phyloP scores from a whole-genome alignment of 2,113 vertebrate species.

The Crypturellus undulatus region DNA sequence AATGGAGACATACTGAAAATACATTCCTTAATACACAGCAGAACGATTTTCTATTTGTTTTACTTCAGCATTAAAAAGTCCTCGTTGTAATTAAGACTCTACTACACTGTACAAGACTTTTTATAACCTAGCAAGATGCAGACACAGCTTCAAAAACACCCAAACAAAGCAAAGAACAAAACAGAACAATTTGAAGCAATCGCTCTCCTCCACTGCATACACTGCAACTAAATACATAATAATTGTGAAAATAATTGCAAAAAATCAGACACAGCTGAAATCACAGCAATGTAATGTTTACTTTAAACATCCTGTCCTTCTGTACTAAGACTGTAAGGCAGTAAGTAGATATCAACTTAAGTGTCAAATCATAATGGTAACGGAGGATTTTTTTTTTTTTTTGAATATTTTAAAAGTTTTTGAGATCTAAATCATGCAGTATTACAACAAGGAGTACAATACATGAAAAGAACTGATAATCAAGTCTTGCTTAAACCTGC shows the following conservation, averaged over 20 bases:
- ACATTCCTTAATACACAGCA: neutral
- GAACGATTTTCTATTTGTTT: neutral
- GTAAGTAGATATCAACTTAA: neutral
- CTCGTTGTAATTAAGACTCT: neutral
- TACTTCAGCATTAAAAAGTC: neutral
- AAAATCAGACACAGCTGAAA: neutral
- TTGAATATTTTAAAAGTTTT: no score
- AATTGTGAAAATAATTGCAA: neutral
- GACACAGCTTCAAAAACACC: neutral
- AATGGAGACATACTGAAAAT: neutral
- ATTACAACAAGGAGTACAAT: neutral
- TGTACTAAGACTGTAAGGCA: neutral
- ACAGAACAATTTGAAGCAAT: neutral
- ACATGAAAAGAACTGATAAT: neutral
- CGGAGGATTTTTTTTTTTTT: neutral
- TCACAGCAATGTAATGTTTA: neutral
- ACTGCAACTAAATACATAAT: neutral
- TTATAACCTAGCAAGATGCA: neutral
- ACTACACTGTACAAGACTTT: neutral
- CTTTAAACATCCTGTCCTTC: neutral
- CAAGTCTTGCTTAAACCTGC: neutral
- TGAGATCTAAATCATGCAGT: neutral
- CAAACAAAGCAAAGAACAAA: neutral
- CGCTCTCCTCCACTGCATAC: neutral
- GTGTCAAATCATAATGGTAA: neutral